These are phyloP conservation scores for Leucosticte australis DNA, from an alignment of 2,113 vertebrate genomes.

Conservation along the genomic window DNA sequence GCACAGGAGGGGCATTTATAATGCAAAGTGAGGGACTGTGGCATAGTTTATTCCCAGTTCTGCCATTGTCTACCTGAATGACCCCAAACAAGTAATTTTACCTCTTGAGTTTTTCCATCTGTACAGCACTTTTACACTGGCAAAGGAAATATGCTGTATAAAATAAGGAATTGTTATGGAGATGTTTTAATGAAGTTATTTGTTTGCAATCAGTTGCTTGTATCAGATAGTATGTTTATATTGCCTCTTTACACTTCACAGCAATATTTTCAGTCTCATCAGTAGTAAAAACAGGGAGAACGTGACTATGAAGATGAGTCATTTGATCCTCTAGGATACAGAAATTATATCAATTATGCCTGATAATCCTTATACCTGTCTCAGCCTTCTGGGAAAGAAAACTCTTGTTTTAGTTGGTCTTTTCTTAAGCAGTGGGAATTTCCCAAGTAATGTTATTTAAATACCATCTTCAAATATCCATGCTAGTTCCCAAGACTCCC, in stretches of 20 bases:
- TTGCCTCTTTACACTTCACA: background rate
- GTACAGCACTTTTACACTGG: background rate
- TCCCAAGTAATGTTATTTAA: constrained; percentile 48
- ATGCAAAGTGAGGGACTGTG: background rate
- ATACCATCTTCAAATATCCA: constrained; percentile 31
- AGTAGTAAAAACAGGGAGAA: constrained; percentile 27
- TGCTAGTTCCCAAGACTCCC: constrained; percentile 15
- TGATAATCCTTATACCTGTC: constrained; percentile 63
- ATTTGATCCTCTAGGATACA: constrained; percentile 45
- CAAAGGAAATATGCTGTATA: background rate
- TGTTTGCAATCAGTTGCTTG: background rate
- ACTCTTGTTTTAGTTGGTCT: constrained; percentile 31
- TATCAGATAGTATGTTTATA: background rate
- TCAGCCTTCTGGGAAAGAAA: constrained; percentile 44
- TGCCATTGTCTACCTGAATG: constrained; percentile 27
- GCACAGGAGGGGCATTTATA: constrained; percentile 37
- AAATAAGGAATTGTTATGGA: background rate
- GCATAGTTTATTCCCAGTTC: constrained; percentile 6
- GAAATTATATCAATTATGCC: constrained; percentile 58
- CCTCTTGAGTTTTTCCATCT: constrained; percentile 22
- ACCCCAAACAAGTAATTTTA: background rate
- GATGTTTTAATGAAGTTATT: background rate
- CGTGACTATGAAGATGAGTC: constrained; percentile 56
- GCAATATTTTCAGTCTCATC: background rate
- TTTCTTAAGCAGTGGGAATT: constrained; percentile 58